These are phyloP conservation scores for Drosophila murphyi DNA, from an alignment of 1,140 invertebrate genomes.

Conservation along the genomic window DNA sequence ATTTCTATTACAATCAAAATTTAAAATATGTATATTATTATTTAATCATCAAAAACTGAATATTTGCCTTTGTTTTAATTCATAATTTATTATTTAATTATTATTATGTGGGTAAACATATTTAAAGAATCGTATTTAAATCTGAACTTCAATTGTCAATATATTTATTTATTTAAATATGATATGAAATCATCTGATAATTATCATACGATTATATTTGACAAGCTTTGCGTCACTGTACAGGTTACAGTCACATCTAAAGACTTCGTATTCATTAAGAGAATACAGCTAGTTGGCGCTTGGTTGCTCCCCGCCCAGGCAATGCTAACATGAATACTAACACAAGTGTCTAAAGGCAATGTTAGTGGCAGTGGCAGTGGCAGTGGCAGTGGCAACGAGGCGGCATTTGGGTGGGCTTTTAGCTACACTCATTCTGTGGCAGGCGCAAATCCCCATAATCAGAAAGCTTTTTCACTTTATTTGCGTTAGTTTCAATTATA, in stretches of 20 bases:
- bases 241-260: background rate
- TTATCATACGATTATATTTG: background rate
- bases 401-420: conserved; percentile 46
- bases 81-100: too few species aligned
- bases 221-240: conserved; percentile 9
- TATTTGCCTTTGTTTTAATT: too few species aligned
- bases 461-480: conserved; percentile 82
- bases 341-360: conserved; percentile 1
- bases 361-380: background rate
- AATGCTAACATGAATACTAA: background rate
- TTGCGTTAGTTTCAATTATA: conserved; percentile 83
- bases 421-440: conserved; percentile 72
- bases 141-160: too few species aligned
- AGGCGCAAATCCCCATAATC: conserved; percentile 78
- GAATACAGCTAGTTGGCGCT: conserved; percentile 17
- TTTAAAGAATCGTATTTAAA: too few species aligned
- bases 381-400: conserved; percentile 12
- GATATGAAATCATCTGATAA: too few species aligned
- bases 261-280: conserved; percentile 19
- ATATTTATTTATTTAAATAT: too few species aligned
- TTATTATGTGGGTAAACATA: too few species aligned
- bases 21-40: too few species aligned
- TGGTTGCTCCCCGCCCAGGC: background rate
- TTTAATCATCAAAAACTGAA: too few species aligned
- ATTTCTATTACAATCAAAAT: background rate